Conservation (phyloP, 2,113 vertebrate species). For the Acinonyx jubatus region DNA sequence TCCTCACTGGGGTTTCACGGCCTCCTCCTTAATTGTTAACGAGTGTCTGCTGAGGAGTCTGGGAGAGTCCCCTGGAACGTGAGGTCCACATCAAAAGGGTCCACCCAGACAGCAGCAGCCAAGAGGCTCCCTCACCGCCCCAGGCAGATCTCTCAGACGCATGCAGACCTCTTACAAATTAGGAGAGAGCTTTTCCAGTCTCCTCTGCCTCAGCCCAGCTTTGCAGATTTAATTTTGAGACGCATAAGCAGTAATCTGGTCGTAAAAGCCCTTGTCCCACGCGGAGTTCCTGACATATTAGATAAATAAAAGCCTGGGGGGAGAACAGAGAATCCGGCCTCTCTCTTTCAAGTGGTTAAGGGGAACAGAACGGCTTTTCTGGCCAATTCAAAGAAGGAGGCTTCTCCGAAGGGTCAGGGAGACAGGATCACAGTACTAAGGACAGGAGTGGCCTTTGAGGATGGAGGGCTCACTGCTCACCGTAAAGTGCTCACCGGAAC, state of each 20-base stretch:
- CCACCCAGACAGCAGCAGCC: background rate
- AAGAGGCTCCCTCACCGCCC: background rate
- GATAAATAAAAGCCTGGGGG: conserved; percentile 16
- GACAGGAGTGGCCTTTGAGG: fast-evolving
- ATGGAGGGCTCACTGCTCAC: fast-evolving
- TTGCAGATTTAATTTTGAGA: conserved; percentile 33
- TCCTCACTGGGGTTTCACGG: background rate
- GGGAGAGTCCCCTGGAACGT: background rate
- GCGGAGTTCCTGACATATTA: fast-evolving
- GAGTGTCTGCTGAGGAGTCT: background rate
- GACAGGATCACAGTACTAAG: background rate
- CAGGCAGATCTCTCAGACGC: background rate
- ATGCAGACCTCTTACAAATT: conserved; percentile 36
- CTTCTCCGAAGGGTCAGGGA: background rate
- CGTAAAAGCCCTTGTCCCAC: background rate
- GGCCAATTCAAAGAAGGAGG: conserved; percentile 42
- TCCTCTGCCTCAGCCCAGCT: background rate
- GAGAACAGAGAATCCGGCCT: background rate
- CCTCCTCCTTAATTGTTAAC: background rate
- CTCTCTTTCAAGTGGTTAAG: conserved; percentile 33
- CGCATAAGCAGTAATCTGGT: background rate
- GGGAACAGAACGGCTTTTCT: background rate
- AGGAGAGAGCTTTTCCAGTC: background rate
- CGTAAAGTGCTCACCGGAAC: fast-evolving
- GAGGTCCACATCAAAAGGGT: background rate